Base-by-base conservation (phyloP, 37 sponge, comb jelly and placozoan genomes). In the Haliclona indistincta region DNA sequence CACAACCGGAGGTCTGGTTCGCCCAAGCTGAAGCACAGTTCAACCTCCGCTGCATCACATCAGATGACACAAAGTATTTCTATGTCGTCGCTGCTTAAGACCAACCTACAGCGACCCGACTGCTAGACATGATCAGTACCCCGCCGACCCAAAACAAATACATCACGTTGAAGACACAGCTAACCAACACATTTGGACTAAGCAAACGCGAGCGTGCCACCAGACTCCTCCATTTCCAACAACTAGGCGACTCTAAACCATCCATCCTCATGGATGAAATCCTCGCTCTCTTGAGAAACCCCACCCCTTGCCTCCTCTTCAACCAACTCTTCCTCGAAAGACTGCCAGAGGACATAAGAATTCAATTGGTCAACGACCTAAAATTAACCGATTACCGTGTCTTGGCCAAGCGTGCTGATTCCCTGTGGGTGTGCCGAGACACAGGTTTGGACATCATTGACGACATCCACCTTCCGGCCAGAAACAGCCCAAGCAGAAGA, bases 251-350 rank as follows among this genome's bases (percentile, higher is more conserved):
- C 56, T 29, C 56, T 29, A 55, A 55, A 55, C 56, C 56, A 55
- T 55, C 56, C 28, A 28, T n/a, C n/a, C 74, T 73, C 34, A 73
- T 73, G 74, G 74, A 73, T 34, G 76, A 75, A 47, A 75, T 75
- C 64, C 64, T 75, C 22, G 63, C 64, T 6, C 64, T 75, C 4
- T 47, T 75, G 17, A 45, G 56, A 3, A 34, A 54, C 23, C 64
- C 60, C 49, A 63, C 54, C 3, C 76, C 74, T 34, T 75, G 76
- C 43, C 6, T 75, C 4, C 64, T 75, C 19, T 62, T 75, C 26
- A 64, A 75, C 45, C 63, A 75, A 47, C 64, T 62, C 38, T 75
- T 75, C 35, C 76, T 75, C 30, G 29, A 75, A n/a, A 37, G 38
- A 13, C 45, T 55, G 6, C 51, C 76, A 8, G 76, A 75, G 19